Conservation (phyloP, 2,113 vertebrate species). For the Vulpes vulpes region DNA sequence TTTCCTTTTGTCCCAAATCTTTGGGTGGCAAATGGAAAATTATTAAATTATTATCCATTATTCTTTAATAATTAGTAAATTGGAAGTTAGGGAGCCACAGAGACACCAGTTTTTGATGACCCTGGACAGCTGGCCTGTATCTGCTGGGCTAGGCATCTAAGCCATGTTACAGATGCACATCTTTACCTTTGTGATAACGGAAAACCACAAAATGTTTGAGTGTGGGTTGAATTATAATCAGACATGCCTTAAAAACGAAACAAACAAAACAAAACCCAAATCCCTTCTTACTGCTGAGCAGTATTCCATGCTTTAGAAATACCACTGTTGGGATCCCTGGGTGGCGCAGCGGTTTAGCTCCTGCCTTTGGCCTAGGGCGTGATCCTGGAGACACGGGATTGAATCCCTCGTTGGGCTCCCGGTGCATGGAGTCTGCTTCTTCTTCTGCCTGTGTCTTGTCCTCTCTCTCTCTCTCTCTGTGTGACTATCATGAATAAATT, state of each 20-base stretch:
- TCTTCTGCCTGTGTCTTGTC: too few relatives aligned
- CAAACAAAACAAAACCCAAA: background rate
- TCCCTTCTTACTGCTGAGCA: background rate
- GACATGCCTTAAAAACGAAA: background rate
- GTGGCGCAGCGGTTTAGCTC: too few relatives aligned
- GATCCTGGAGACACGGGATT: too few relatives aligned
- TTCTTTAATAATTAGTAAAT: background rate
- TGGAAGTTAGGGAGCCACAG: background rate
- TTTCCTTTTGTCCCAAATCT: background rate
- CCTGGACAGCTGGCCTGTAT: background rate
- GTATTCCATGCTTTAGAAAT: background rate
- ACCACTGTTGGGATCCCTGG: background rate
- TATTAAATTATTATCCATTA: too few relatives aligned
- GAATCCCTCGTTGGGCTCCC: too few relatives aligned
- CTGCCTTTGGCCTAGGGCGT: too few relatives aligned
- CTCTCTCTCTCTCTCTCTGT: too few relatives aligned
- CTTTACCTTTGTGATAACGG: background rate
- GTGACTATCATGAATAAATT: too few relatives aligned
- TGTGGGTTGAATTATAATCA: background rate
- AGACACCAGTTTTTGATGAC: background rate
- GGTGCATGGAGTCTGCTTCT: too few relatives aligned
- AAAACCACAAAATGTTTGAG: background rate
- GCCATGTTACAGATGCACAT: background rate
- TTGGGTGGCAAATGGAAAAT: background rate
- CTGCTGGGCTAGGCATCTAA: background rate